A percentile compares a stretch with the other conserved stretches of the same genome.
phyloP scores from a whole-genome alignment of 2,113 vertebrate genomes.

The Oreotragus oreotragus region DNA sequence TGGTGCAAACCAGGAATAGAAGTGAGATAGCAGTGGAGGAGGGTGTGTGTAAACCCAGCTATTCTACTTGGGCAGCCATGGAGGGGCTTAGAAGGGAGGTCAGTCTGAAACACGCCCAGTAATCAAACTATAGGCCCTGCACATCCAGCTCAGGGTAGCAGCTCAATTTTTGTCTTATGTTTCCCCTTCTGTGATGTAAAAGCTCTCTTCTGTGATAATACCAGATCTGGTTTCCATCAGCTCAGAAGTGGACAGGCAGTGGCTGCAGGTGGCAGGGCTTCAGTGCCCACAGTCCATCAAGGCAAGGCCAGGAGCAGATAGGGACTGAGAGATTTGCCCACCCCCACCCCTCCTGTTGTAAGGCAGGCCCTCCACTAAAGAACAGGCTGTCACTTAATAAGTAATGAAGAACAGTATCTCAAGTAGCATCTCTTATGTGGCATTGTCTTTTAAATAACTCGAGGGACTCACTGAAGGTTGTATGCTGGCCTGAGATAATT shows the following conservation, averaged over 20 bases:
- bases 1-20: background rate
- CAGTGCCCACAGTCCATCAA: background rate
- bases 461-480: background rate
- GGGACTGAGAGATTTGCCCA: background rate
- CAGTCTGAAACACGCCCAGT: background rate
- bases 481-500: background rate
- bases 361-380: background rate
- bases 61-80: background rate
- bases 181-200: background rate
- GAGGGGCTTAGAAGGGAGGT: background rate
- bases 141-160: background rate
- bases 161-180: background rate
- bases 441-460: constrained; percentile 42
- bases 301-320: background rate
- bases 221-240: background rate
- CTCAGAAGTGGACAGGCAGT: background rate
- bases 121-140: background rate
- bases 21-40: background rate
- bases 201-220: background rate
- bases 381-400: background rate
- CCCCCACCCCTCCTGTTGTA: background rate
- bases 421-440: background rate
- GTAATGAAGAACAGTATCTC: background rate
- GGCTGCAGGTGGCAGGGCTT: background rate
- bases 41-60: background rate